Base-by-base conservation (phyloP, 2,888 invertebrate genomes). In the Seira musarum region DNA sequence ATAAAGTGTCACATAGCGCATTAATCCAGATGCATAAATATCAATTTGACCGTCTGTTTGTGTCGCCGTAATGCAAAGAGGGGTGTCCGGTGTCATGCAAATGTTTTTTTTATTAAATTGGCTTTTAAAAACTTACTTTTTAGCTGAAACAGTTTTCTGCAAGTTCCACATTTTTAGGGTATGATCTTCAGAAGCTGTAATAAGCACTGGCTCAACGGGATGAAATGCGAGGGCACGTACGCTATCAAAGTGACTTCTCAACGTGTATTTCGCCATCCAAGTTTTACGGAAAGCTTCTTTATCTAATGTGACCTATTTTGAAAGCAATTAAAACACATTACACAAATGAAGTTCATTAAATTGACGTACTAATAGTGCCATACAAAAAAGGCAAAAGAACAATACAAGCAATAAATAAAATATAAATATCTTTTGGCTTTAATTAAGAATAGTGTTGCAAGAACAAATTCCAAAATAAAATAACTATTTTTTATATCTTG, bases 151-250 rank as follows among this genome's bases (percentile, higher is more conserved):
- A 73, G 98, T 98, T 91, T 98, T 98, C 89, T 98, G 98, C 87
- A 99, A 91, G 92, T 99, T 99, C 99, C 99, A 99, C 88, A 99
- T 91, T 90, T 99, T 99, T 61, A 99, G 92, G 68, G 99, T 99
- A 90, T 98, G 97, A 91, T 99, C 99, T 90, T 99, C 99, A 78
- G 97, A 97, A 53, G 98, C 99, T 30, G 99, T 99, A 88, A 99
- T 96, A 81, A 99, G 91, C 79, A 99, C 97, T 79, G 98, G 95
- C 89, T 99, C 98, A 83, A 94, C 94, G 74, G 98, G 98, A 90
- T 97, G 97, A 91, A 97, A 97, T 86, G 96, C 96, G 79, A 97
- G 91, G 82, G 96, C 95, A 87, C 97, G 92, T 64, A 97, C 95
- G 88, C 95, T 95, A 88, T 97, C 97, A 88, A 97, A 97, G 90